Evolutionary conservation across 1,140 invertebrate species (phyloP), one percentile per base, ranked within the genome.

Genomic region (Dryas iulia): DNA sequence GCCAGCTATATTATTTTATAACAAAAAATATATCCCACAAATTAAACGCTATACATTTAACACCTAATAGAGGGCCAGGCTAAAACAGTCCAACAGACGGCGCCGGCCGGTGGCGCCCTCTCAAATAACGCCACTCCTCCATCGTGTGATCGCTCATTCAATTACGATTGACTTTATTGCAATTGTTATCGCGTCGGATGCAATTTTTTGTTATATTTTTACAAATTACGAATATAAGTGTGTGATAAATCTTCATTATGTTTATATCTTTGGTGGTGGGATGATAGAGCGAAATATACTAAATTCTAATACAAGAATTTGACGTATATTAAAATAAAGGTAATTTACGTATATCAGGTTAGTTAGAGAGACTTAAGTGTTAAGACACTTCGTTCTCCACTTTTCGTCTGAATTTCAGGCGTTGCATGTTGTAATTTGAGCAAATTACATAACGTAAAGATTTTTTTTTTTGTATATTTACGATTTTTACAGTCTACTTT

Each of bases 91-190:
- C 35, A 62, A 66, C 69, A 71, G 69, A 70, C 67, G 71, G 71
- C 71, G 69, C 59, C 74, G 57, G 35, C 12, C 61, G 18, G 64
- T 72, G 66, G 58, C 71, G 75, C 75, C 65, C 75, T 73, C 66
- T 73, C 66, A 61, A 69, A 74, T 74, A 64, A 52, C 30, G 61
- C 25, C 69, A 64, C 54, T 66, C 71, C 72, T 62, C 14, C 23
- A 59, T 62, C 56, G 59, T 39, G 64, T 52, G 59, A 61, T 61
- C 69, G 67, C 67, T 71, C 75, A 74, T 70, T 72, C 72, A 77
- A 77, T 77, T 76, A 74, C 66, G 59, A 65, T 65, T 61, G 69
- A 63, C 72, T 74, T 74, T 71, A 71, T 70, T 67, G 60, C 71
- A 69, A 70, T 73, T 73, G 63, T 69, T 69, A 69, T 69, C 66